Percentiles rank a stretch among this genome's conserved stretches.
phyloP scores from a whole-genome alignment of 2,888 invertebrate species.

The Tuberolachnus salignus region DNA sequence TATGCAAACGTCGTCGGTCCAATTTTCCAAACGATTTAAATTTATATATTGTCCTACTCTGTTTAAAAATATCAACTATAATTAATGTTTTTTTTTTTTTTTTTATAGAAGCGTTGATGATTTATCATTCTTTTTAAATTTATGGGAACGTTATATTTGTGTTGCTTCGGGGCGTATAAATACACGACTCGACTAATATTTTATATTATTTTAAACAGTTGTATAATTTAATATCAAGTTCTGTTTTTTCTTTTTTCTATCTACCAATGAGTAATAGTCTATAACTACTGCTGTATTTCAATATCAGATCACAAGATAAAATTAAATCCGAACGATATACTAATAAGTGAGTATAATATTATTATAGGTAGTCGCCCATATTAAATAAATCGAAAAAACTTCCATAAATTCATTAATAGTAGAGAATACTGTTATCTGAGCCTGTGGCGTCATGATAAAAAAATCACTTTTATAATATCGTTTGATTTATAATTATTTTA shows the following conservation, averaged over 20 bases:
- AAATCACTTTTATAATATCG: not conserved
- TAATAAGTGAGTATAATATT: not conserved
- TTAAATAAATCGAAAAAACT: slow-evolving; percentile 10
- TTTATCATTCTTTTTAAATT: slow-evolving; percentile 1
- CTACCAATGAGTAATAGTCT: not conserved
- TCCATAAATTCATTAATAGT: too few species aligned
- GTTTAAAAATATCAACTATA: slow-evolving; percentile 6
- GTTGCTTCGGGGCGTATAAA: not conserved
- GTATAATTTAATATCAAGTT: not conserved
- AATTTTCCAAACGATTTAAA: slow-evolving; percentile 2
- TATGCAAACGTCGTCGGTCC: not conserved
- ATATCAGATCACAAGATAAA: not conserved
- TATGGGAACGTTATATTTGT: not conserved
- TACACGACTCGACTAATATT: not conserved
- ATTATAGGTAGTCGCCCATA: not conserved
- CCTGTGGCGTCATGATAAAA: slow-evolving; percentile 11
- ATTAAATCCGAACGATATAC: not conserved
- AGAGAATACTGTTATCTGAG: not conserved
- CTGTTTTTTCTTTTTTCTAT: not conserved
- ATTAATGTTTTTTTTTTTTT: slow-evolving; percentile 8
- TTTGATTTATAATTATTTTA: not conserved
- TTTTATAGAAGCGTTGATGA: slow-evolving; percentile 5
- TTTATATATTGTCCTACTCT: not conserved
- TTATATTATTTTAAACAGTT: not conserved
- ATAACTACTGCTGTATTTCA: slow-evolving; percentile 11